Conservation (phyloP, 2,888 invertebrate species). For the Pollenia angustigena region DNA sequence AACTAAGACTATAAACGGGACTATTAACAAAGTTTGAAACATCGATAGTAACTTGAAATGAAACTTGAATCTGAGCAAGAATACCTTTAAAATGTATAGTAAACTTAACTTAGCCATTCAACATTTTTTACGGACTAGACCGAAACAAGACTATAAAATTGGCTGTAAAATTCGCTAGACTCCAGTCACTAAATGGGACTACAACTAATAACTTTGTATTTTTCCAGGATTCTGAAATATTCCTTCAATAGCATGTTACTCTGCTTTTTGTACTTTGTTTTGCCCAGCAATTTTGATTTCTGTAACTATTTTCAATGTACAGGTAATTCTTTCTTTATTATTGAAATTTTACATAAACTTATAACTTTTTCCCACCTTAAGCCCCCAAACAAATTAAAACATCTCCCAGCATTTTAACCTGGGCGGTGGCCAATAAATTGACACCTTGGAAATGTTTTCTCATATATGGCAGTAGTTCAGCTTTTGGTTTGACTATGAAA, state of each 20-base stretch:
- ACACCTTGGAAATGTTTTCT: slow-evolving; percentile 62
- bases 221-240: slow-evolving; percentile 21
- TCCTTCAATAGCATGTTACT: slow-evolving; percentile 52
- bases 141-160: no score
- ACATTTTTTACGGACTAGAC: no score
- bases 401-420: slow-evolving; percentile 50
- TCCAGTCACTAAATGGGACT: no score
- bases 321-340: not conserved
- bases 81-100: no score
- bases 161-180: no score
- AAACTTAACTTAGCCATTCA: no score
- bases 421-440: slow-evolving; percentile 30
- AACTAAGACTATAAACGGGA: no score
- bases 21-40: no score
- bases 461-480: slow-evolving; percentile 55
- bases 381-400: slow-evolving; percentile 42
- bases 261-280: slow-evolving; percentile 51
- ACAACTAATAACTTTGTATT: no score
- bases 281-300: slow-evolving; percentile 51
- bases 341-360: not conserved
- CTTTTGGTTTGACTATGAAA: slow-evolving; percentile 49
- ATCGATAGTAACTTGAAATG: no score
- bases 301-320: slow-evolving; percentile 55
- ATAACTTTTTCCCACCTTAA: not conserved
- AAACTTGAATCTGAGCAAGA: no score